Conservation (phyloP, 2,797 vertebrate species). For the Phoeniculus purpureus region DNA sequence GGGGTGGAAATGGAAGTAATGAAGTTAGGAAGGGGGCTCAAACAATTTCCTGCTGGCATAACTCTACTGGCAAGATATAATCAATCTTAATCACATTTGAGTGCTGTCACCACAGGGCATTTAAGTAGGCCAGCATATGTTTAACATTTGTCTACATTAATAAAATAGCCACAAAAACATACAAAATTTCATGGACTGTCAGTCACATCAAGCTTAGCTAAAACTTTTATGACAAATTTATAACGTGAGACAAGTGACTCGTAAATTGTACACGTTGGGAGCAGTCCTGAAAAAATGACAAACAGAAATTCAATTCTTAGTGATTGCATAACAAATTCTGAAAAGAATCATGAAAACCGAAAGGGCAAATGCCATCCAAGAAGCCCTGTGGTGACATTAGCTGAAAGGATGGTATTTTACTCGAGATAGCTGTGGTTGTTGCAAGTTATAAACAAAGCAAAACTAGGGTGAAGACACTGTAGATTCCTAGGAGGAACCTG, state of each 20-base stretch:
- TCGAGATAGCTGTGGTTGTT: not conserved
- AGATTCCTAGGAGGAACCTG: not conserved
- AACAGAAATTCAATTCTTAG: not conserved
- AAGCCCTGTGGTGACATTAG: not conserved
- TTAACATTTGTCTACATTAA: conserved; percentile 50
- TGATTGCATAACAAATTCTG: not conserved
- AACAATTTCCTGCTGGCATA: conserved; percentile 17
- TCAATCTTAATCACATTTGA: conserved; percentile 43
- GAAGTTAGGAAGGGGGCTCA: not conserved
- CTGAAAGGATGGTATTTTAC: not conserved
- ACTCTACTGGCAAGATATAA: not conserved
- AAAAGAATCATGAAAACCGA: not conserved
- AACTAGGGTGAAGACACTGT: not conserved
- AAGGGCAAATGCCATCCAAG: not conserved
- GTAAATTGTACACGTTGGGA: conserved; percentile 4
- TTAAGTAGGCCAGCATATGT: conserved; percentile 40
- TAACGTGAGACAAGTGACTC: conserved; percentile 18
- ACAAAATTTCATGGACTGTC: conserved; percentile 19
- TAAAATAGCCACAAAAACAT: conserved; percentile 38
- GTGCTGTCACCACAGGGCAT: not conserved
- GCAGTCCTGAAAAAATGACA: not conserved
- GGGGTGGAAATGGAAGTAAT: not conserved
- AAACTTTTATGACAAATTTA: conserved; percentile 22
- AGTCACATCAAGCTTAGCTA: conserved; percentile 19
- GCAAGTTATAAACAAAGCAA: not conserved